Evolutionary conservation across 2,888 invertebrate genomes (phyloP).

Genomic region (Meandrusa payeni): DNA sequence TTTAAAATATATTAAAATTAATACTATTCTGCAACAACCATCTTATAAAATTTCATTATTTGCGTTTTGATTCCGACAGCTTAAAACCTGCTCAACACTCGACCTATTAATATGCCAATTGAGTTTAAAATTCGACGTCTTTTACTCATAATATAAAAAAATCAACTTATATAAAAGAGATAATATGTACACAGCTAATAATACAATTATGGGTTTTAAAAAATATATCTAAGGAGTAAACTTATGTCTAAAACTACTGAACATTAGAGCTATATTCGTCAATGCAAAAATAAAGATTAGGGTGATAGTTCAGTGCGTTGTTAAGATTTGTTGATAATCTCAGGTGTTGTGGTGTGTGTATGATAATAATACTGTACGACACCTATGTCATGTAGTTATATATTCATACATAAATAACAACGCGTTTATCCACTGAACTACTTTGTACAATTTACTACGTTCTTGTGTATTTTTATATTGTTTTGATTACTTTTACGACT

Average conservation of each 20-base stretch:
- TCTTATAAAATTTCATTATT: too few species aligned
- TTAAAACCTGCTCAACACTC: conserved; percentile 5
- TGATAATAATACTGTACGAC: conserved; percentile 26
- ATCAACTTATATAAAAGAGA: conserved; percentile 6
- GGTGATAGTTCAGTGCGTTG: conserved; percentile 7
- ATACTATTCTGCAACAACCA: too few species aligned
- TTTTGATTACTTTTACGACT: conserved; percentile 42
- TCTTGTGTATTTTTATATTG: conserved; percentile 58
- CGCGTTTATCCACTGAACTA: conserved; percentile 49
- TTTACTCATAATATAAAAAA: conserved; percentile 9
- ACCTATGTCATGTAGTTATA: conserved; percentile 23
- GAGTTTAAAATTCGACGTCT: conserved; percentile 14
- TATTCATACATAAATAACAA: conserved; percentile 33
- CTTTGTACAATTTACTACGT: conserved; percentile 48
- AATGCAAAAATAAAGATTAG: neutral
- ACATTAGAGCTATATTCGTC: conserved; percentile 6
- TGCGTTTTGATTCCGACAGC: too few species aligned
- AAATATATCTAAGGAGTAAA: neutral
- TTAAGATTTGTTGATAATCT: conserved; percentile 27
- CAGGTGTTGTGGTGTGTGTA: conserved; percentile 27
- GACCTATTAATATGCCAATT: conserved; percentile 14
- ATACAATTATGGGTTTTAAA: conserved; percentile 7
- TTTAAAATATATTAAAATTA: too few species aligned
- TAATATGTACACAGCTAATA: neutral
- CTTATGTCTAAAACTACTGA: neutral